Evolutionary conservation across 2,113 vertebrate species (phyloP).

Genomic region (Gymnobelideus leadbeateri): DNA sequence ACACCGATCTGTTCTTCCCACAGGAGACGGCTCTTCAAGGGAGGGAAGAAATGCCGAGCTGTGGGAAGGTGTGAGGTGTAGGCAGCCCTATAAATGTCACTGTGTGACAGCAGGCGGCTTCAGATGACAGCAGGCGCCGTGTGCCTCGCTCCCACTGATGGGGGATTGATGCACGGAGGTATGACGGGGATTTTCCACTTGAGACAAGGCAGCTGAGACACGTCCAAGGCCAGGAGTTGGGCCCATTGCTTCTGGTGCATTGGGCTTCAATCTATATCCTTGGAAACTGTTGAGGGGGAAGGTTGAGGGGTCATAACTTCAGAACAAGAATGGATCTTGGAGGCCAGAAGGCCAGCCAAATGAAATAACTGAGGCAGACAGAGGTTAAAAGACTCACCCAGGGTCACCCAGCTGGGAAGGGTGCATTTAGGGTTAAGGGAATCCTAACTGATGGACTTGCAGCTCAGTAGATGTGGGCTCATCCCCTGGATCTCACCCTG

Average conservation of each 20-base stretch:
- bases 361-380: background rate
- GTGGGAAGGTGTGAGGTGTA: conserved; percentile 4
- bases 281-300: background rate
- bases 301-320: background rate
- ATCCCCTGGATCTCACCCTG: background rate
- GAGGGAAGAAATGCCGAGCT: background rate
- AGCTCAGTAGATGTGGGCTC: too few relatives aligned
- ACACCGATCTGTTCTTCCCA: background rate
- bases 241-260: background rate
- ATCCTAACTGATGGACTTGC: too few relatives aligned
- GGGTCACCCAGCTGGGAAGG: background rate
- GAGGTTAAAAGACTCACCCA: background rate
- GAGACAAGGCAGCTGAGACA: background rate
- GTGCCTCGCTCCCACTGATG: background rate
- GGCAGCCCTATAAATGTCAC: conserved; percentile 2
- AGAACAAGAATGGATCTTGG: background rate
- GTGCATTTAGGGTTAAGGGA: too few relatives aligned
- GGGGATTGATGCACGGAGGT: conserved; percentile 28
- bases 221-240: background rate
- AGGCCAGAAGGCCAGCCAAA: background rate
- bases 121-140: background rate
- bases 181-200: conserved; percentile 18
- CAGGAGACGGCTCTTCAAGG: background rate
- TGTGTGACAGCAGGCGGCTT: background rate
- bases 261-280: background rate